These are phyloP conservation scores for Ericerus pela DNA, from an alignment of 1,140 invertebrate genomes.

Conservation along the genomic window DNA sequence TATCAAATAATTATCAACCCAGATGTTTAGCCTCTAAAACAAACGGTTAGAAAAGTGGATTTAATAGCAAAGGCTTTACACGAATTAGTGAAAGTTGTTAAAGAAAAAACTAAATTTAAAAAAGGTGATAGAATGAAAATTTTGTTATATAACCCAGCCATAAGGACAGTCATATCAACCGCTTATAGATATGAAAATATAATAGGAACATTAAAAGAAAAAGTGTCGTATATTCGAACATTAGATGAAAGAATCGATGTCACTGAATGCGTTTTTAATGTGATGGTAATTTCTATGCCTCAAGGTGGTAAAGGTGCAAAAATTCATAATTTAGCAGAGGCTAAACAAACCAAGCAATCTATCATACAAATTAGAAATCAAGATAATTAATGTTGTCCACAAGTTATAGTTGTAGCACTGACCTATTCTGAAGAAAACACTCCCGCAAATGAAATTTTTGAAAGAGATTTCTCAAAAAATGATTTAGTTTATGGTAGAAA, in stretches of 20 bases:
- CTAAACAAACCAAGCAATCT: neutral
- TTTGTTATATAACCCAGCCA: too few relatives aligned
- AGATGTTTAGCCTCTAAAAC: too few relatives aligned
- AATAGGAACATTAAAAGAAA: neutral
- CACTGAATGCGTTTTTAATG: neutral
- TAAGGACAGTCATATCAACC: too few relatives aligned
- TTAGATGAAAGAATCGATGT: constrained; percentile 6
- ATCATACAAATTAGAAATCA: neutral
- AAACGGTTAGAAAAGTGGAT: too few relatives aligned
- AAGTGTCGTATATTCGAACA: too few relatives aligned
- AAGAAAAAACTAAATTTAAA: too few relatives aligned
- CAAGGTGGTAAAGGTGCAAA: neutral
- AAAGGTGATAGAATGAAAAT: too few relatives aligned
- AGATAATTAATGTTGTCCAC: neutral
- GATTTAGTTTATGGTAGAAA: neutral
- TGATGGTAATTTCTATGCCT: neutral
- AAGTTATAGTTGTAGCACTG: too few relatives aligned
- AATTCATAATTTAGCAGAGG: neutral
- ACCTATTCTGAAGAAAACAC: neutral
- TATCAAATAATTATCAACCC: too few relatives aligned
- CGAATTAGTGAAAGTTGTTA: too few relatives aligned
- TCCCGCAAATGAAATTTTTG: neutral
- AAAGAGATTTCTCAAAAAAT: neutral
- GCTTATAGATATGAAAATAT: too few relatives aligned
- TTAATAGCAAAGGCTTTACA: too few relatives aligned